These are phyloP conservation scores for Apamea epomidion DNA, from an alignment of 2,888 invertebrate genomes.

Conservation along the genomic window DNA sequence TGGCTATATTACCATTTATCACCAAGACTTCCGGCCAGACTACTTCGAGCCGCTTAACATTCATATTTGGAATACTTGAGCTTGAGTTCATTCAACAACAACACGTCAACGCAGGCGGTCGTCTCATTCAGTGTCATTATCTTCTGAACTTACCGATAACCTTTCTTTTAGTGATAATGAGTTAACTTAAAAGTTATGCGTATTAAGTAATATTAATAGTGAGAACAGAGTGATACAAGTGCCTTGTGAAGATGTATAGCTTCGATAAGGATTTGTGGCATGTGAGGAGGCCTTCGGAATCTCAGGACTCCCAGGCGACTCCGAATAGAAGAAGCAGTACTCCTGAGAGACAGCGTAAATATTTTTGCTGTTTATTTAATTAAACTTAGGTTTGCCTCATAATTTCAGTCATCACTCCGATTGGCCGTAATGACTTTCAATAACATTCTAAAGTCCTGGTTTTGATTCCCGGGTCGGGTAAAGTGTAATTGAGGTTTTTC, in stretches of 20 bases:
- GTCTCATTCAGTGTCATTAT: conserved; percentile 57
- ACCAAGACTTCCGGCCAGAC: conserved; percentile 37
- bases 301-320: conserved; percentile 72
- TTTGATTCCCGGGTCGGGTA: background rate
- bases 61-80: conserved; percentile 52
- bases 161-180: conserved; percentile 61
- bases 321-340: conserved; percentile 61
- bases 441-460: too few relatives aligned
- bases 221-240: conserved; percentile 47
- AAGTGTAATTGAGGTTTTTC: background rate
- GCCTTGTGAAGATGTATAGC: conserved; percentile 81
- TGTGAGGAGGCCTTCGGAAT: conserved; percentile 80
- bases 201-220: conserved; percentile 47
- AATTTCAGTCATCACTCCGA: background rate
- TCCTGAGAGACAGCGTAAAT: conserved; percentile 73
- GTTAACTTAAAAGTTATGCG: conserved; percentile 43
- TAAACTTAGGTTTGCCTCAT: too few relatives aligned
- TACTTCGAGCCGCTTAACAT: conserved; percentile 22
- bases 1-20: conserved; percentile 12
- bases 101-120: conserved; percentile 42
- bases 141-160: conserved; percentile 59
- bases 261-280: conserved; percentile 89
- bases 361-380: conserved; percentile 26
- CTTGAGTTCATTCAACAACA: conserved; percentile 52
- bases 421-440: background rate